Evolutionary conservation across 2,888 invertebrate genomes (phyloP).

Genomic region (Seira sanloemensis): DNA sequence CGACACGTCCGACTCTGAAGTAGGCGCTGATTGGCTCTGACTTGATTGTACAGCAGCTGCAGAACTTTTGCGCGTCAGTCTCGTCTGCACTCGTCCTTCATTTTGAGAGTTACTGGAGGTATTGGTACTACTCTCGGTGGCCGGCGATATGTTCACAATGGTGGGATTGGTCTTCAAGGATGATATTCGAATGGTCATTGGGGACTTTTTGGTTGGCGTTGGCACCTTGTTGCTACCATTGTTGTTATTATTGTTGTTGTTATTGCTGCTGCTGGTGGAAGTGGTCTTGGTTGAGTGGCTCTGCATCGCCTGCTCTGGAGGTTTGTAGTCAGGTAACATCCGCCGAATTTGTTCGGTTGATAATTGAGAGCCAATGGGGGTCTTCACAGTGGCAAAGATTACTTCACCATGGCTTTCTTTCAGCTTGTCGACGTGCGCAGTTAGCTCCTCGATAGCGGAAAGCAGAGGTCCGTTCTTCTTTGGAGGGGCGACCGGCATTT

Average conservation of each 20-base stretch:
- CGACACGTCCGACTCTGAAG: constrained; percentile 42
- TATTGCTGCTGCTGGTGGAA: background rate
- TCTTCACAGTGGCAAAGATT: constrained; percentile 84
- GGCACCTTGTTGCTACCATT: constrained; percentile 31
- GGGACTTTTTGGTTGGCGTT: constrained; percentile 59
- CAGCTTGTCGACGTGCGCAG: constrained; percentile 85
- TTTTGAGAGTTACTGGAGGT: background rate
- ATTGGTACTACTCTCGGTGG: constrained; percentile 18
- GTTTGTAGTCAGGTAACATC: constrained; percentile 79
- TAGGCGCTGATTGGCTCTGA: constrained; percentile 15
- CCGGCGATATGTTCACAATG: constrained; percentile 65
- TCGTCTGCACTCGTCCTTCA: constrained; percentile 35
- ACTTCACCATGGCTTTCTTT: constrained; percentile 84
- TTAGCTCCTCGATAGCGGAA: constrained; percentile 84
- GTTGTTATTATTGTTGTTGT: constrained; percentile 43
- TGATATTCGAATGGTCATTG: constrained; percentile 71
- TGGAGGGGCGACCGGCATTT: constrained; percentile 77
- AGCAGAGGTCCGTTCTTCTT: constrained; percentile 80
- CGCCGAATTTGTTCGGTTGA: constrained; percentile 81
- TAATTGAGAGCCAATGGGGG: constrained; percentile 81
- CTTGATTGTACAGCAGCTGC: constrained; percentile 27
- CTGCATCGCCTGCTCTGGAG: constrained; percentile 17
- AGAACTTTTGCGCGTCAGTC: constrained; percentile 47
- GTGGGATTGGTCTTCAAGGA: constrained; percentile 72
- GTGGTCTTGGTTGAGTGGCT: background rate